Percentiles rank a stretch among this genome's conserved stretches.
Conservation (phyloP, 2,113 vertebrate species). For the Gobius niger region DNA sequence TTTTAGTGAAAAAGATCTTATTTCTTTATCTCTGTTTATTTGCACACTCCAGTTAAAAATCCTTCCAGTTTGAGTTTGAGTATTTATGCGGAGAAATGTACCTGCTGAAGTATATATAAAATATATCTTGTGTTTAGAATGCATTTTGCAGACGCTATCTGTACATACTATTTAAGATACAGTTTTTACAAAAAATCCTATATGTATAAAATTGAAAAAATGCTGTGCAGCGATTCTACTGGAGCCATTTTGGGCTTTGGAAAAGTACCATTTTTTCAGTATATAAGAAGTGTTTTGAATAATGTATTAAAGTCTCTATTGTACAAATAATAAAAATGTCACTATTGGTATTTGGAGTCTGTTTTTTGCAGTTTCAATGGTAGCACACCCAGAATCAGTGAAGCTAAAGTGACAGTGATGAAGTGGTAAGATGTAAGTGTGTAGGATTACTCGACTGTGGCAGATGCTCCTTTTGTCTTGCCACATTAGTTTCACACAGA, state of each 20-base stretch:
- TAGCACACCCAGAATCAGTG: no score
- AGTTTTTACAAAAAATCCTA: conserved; percentile 81
- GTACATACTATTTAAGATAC: conserved; percentile 88
- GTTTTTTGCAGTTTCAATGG: neutral
- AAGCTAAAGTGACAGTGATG: neutral
- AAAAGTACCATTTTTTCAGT: conserved; percentile 96
- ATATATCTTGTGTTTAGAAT: conserved; percentile 84
- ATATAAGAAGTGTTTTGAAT: conserved; percentile 99
- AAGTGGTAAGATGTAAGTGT: neutral
- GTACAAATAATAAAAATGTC: conserved; percentile 99
- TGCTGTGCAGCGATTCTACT: conserved; percentile 89
- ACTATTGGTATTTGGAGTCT: conserved; percentile 86
- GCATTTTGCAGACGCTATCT: conserved; percentile 92
- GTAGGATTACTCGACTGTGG: conserved; percentile 33
- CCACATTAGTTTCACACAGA: conserved; percentile 52
- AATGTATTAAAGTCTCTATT: conserved; percentile 97
- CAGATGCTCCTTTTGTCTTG: conserved; percentile 54
- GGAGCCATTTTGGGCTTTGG: conserved; percentile 99
- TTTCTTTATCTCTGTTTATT: conserved; percentile 80
- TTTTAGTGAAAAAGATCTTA: conserved; percentile 75
- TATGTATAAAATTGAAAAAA: conserved; percentile 86
- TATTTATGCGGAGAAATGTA: conserved; percentile 82
- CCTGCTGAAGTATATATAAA: conserved; percentile 79
- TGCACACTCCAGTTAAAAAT: conserved; percentile 89
- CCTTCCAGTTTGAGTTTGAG: conserved; percentile 83